These are phyloP conservation scores for Heliconius charithonia DNA, from an alignment of 2,888 invertebrate species.

Conservation along the genomic window DNA sequence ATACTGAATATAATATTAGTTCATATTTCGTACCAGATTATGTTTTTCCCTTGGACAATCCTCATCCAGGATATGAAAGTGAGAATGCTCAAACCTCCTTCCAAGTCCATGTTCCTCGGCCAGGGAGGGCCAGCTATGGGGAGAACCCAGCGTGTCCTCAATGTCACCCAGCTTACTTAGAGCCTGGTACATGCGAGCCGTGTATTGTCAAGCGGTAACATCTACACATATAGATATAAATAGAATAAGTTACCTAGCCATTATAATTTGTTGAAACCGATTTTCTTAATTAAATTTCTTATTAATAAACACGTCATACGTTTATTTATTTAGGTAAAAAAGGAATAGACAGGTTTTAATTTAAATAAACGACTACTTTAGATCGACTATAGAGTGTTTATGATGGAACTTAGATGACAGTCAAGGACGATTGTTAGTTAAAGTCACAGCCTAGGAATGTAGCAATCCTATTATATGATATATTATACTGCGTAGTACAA, in stretches of 20 bases:
- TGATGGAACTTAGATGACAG: constrained; percentile 3
- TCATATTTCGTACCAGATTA: constrained; percentile 86
- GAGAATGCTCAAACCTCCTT: constrained; percentile 85
- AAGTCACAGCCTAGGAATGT: not conserved
- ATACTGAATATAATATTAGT: constrained; percentile 83
- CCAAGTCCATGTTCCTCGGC: constrained; percentile 80
- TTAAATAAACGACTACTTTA: constrained; percentile 7
- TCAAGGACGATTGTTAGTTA: constrained; percentile 21
- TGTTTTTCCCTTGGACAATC: constrained; percentile 84
- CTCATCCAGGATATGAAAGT: constrained; percentile 84
- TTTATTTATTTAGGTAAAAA: constrained; percentile 31
- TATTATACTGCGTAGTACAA: constrained; percentile 8
- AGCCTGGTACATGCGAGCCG: constrained; percentile 86
- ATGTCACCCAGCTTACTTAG: constrained; percentile 85
- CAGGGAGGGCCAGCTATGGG: constrained; percentile 77
- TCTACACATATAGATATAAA: constrained; percentile 5
- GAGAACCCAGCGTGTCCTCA: constrained; percentile 86
- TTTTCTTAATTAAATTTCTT: constrained; percentile 6
- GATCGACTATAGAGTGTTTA: constrained; percentile 10
- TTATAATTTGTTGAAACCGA: constrained; percentile 25
- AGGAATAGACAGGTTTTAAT: constrained; percentile 16
- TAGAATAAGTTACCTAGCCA: constrained; percentile 31
- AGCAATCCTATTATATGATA: not conserved
- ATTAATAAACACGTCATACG: constrained; percentile 12
- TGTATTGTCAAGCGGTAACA: constrained; percentile 83